A percentile compares a stretch with the other conserved stretches of the same genome.
Evolutionary conservation across 2,113 vertebrate species (phyloP).

Genomic region (Rhombomys opimus): DNA sequence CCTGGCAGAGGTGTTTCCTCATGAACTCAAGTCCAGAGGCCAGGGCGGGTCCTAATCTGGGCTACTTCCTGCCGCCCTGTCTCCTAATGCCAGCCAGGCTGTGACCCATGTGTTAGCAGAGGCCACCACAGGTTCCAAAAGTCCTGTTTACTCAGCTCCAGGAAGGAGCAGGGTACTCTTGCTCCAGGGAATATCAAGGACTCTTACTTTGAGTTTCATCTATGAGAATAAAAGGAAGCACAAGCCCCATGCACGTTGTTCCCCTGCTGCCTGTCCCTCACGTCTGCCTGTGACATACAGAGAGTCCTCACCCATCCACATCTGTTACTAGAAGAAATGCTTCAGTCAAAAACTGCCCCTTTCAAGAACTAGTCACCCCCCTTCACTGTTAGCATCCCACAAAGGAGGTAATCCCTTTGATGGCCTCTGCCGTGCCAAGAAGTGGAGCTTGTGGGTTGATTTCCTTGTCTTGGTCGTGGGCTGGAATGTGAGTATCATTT

Average conservation of each 20-base stretch:
- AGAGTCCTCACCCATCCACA: background rate
- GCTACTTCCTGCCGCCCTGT: background rate
- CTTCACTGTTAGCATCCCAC: background rate
- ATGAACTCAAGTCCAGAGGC: slow-evolving; percentile 63
- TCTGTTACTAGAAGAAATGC: background rate
- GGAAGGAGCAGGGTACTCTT: slow-evolving; percentile 37
- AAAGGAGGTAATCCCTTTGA: rapidly evolving
- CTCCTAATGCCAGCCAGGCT: slow-evolving; percentile 19
- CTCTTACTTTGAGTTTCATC: slow-evolving; percentile 65
- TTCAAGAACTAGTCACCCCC: background rate
- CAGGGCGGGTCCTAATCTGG: background rate
- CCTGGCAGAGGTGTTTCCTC: slow-evolving; percentile 42
- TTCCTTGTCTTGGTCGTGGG: background rate
- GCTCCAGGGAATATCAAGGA: slow-evolving; percentile 11
- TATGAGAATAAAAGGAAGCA: slow-evolving; percentile 55
- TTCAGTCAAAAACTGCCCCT: background rate
- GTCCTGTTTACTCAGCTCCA: slow-evolving; percentile 58
- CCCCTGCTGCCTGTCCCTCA: background rate
- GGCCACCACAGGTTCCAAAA: background rate
- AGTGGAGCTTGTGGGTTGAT: background rate
- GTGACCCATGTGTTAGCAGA: background rate
- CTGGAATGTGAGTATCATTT: background rate
- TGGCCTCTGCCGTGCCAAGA: too few relatives aligned
- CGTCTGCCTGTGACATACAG: background rate
- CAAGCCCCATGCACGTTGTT: background rate